These are phyloP conservation scores for Zhuqinia jingwanae DNA, from an alignment of 2,888 invertebrate genomes.

Conservation along the genomic window DNA sequence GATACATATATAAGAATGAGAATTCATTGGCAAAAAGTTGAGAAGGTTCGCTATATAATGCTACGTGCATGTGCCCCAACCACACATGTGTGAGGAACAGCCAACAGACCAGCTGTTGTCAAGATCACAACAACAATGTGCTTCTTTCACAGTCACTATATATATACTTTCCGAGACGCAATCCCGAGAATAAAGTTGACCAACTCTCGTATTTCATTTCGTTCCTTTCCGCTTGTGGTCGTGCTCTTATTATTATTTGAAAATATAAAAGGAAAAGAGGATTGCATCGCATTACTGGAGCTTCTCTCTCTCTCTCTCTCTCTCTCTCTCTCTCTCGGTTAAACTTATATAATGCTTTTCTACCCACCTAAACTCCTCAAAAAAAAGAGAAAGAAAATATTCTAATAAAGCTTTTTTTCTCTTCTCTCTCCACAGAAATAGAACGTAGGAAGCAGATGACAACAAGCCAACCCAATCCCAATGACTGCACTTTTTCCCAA, in stretches of 20 bases:
- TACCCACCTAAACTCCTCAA: neutral
- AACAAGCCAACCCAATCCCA: conserved; percentile 17
- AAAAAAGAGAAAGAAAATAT: neutral
- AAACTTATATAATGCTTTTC: too few species aligned
- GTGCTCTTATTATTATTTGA: conserved; percentile 12
- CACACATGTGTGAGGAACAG: conserved; percentile 39
- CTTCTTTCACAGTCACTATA: conserved; percentile 20
- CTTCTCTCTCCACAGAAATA: neutral
- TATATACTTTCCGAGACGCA: conserved; percentile 13
- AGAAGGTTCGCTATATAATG: neutral
- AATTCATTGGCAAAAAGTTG: conserved; percentile 20
- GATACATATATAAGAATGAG: too few species aligned
- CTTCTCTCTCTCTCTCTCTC: neutral
- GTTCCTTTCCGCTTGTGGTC: conserved; percentile 19
- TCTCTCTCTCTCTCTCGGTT: too few species aligned
- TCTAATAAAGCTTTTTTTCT: conserved; percentile 23
- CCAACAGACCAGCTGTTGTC: conserved; percentile 67
- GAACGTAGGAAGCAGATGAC: conserved; percentile 37
- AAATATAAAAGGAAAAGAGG: conserved; percentile 23
- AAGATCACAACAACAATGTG: conserved; percentile 65
- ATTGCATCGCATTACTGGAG: neutral
- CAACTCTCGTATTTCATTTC: conserved; percentile 17
- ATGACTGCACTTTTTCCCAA: conserved; percentile 27
- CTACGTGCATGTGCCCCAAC: neutral
- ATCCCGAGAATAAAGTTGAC: conserved; percentile 21